phyloP scores from a whole-genome alignment of 2,797 vertebrate species.

The Cuniculus paca region DNA sequence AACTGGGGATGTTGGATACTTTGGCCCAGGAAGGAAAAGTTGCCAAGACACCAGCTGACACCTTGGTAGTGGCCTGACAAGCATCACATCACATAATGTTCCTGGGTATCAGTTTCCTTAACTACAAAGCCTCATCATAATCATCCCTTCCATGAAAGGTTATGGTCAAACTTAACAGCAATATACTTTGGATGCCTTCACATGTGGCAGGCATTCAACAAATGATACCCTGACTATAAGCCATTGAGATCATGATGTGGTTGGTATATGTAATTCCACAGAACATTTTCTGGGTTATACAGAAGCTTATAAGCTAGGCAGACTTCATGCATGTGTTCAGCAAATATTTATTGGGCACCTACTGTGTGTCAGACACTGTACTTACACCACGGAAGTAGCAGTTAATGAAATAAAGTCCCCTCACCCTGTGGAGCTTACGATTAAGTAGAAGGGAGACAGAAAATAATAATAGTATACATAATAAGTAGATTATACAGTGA shows the following conservation, averaged over 20 bases:
- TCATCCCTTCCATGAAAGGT: not conserved
- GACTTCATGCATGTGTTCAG: not conserved
- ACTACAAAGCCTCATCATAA: not conserved
- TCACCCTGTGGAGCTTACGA: not conserved
- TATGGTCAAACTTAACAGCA: not conserved
- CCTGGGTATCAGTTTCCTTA: not conserved
- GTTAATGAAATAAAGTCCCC: not conserved
- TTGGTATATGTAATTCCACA: not conserved
- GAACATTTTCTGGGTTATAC: not conserved
- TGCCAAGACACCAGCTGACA: not conserved
- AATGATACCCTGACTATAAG: not conserved
- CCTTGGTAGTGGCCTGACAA: not conserved
- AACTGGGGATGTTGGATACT: not conserved
- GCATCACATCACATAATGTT: not conserved
- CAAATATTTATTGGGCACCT: too few species aligned
- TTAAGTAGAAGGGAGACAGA: not conserved
- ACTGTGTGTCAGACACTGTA: not conserved
- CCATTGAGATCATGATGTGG: not conserved
- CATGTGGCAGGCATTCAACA: not conserved
- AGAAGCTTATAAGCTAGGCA: not conserved
- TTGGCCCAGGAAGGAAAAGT: not conserved
- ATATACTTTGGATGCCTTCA: not conserved
- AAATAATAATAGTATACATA: not conserved
- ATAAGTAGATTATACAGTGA: not conserved
- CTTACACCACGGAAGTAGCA: not conserved